These are phyloP conservation scores for Tenthredo amoena DNA, from an alignment of 2,888 invertebrate genomes.

Conservation along the genomic window DNA sequence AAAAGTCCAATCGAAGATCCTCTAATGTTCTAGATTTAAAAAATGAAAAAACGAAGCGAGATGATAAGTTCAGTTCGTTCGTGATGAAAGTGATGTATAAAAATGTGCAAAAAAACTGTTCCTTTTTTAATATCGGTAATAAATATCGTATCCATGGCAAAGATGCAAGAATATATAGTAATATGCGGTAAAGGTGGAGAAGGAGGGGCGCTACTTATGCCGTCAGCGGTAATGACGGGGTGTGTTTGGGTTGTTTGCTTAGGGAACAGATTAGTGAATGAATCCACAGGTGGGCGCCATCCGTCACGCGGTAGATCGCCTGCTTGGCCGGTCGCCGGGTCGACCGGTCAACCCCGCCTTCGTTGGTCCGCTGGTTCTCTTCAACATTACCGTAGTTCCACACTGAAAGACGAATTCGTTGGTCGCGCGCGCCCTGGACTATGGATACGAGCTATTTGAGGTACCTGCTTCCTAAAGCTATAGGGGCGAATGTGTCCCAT, in stretches of 20 bases:
- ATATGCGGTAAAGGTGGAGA: constrained; percentile 33
- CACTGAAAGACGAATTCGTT: constrained; percentile 29
- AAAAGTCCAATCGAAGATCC: too few relatives aligned
- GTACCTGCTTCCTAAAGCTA: neutral
- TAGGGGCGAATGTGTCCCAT: constrained; percentile 1
- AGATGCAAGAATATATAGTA: constrained; percentile 52
- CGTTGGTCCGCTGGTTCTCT: constrained; percentile 63
- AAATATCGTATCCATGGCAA: constrained; percentile 68
- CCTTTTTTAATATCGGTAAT: constrained; percentile 60
- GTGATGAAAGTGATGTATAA: neutral
- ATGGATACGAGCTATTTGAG: neutral
- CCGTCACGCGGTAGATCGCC: constrained; percentile 71
- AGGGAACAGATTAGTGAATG: constrained; percentile 78
- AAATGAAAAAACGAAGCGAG: too few relatives aligned
- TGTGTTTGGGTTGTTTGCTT: constrained; percentile 77
- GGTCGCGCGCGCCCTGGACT: constrained; percentile 28
- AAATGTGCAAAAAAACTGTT: neutral
- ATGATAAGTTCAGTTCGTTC: neutral
- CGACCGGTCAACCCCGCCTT: constrained; percentile 69
- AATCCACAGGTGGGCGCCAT: constrained; percentile 78
- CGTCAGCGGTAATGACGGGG: constrained; percentile 78
- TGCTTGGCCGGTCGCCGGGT: constrained; percentile 65
- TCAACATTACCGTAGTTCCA: constrained; percentile 55
- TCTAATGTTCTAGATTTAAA: too few relatives aligned
- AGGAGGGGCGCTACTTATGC: constrained; percentile 75